These are phyloP conservation scores for Sitodiplosis mosellana DNA, from an alignment of 1,140 invertebrate genomes.

Conservation along the genomic window DNA sequence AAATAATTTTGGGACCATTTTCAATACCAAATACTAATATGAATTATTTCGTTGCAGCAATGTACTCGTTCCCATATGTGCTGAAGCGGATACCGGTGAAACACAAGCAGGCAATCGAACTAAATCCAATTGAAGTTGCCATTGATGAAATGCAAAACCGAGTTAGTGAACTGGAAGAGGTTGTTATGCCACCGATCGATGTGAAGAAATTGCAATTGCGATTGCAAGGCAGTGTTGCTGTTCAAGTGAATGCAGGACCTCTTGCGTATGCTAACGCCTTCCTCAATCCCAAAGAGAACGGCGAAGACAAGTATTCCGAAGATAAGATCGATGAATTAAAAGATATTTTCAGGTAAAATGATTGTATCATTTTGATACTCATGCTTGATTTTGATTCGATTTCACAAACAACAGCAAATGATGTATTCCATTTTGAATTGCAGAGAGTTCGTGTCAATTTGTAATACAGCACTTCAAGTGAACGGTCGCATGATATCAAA, in stretches of 20 bases:
- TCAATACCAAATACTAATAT: neutral
- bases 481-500: slow-evolving; percentile 68
- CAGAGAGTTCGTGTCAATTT: slow-evolving; percentile 76
- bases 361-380: slow-evolving; percentile 2
- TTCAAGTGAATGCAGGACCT: slow-evolving; percentile 89
- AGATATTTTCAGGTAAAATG: slow-evolving; percentile 60
- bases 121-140: slow-evolving; percentile 84
- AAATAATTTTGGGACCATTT: neutral
- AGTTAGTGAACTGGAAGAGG: slow-evolving; percentile 67
- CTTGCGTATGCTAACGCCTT: slow-evolving; percentile 83
- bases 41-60: slow-evolving; percentile 31
- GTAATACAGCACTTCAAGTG: slow-evolving; percentile 67
- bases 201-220: slow-evolving; percentile 76
- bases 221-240: slow-evolving; percentile 76
- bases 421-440: slow-evolving; percentile 16
- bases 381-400: neutral
- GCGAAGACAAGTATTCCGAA: slow-evolving; percentile 44
- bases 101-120: slow-evolving; percentile 51
- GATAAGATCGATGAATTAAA: slow-evolving; percentile 71
- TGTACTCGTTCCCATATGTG: slow-evolving; percentile 78
- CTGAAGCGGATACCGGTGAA: slow-evolving; percentile 69
- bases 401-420: neutral
- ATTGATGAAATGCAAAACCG: slow-evolving; percentile 79
- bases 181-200: slow-evolving; percentile 62
- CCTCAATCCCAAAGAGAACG: slow-evolving; percentile 45